Evolutionary conservation across 2,797 vertebrate genomes (phyloP).

Genomic region (Macropodus opercularis): DNA sequence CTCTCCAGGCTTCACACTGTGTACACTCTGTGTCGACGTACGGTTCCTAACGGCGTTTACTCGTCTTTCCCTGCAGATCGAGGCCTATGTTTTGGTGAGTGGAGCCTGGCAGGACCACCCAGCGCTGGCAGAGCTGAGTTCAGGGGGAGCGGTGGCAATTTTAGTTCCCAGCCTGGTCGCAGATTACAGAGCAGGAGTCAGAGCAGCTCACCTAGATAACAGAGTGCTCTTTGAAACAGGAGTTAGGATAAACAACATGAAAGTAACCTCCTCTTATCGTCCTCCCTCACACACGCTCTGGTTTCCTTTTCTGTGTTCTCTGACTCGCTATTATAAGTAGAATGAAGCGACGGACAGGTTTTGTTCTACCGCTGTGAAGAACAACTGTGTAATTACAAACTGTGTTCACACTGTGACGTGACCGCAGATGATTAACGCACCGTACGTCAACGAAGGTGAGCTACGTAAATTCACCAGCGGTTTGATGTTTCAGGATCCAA

Average conservation of each 20-base stretch:
- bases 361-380: constrained; percentile 27
- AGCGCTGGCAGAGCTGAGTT: constrained; percentile 48
- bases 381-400: constrained; percentile 4
- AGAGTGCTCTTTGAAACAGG: constrained; percentile 69
- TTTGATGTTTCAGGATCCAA: constrained; percentile 85
- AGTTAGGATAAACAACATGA: constrained; percentile 73
- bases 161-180: constrained; percentile 64
- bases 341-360: neutral
- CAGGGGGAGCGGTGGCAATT: constrained; percentile 62
- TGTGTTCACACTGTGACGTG: neutral
- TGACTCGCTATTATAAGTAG: too few relatives aligned
- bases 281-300: constrained; percentile 1
- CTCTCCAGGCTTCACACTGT: constrained; percentile 17
- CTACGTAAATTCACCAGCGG: neutral
- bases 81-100: constrained; percentile 94
- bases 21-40: constrained; percentile 26
- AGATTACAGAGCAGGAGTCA: constrained; percentile 78
- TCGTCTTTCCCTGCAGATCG: constrained; percentile 79
- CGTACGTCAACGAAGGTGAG: neutral
- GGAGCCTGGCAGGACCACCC: constrained; percentile 74
- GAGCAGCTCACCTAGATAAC: constrained; percentile 77
- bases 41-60: constrained; percentile 35
- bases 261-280: constrained; percentile 42
- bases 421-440: neutral
- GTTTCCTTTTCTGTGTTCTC: constrained; percentile 13